Base-by-base conservation (phyloP, 92 coral and sea anemone species). In the Epizoanthus rinbou region DNA sequence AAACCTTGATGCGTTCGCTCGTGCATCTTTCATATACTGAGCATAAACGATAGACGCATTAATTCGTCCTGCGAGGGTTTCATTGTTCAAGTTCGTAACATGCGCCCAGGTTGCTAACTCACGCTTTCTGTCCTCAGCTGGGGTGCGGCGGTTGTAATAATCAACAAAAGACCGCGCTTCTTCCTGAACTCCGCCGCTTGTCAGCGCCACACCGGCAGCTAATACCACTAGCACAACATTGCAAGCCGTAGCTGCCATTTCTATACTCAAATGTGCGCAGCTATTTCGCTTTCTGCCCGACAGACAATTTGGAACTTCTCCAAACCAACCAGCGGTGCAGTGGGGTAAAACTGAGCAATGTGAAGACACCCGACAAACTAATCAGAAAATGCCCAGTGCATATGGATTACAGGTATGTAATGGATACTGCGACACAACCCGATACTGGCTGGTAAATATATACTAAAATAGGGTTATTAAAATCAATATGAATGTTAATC, bases 81-180 rank as follows among this genome's bases (percentile, higher is more conserved):
- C 52, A 4, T 89, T 64, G 3, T 94, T 95, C 37, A 95, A 59
- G 89, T 95, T 93, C 7, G 97, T 95, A 14, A 84, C 87, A 68
- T 88, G 45, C 16, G 85, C 83, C 98, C 98, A 95, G 2, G 84
- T 69, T 6, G 87, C 91, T 8, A 76, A 84, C 5, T 59, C 70
- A 0, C 31, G 25, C 10, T 91, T 80, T 82, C 65, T 79, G 14
- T 79, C 78, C 75, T 74, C 85, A 2, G 11, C 5, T 0, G 88
- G 85, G 3, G 86, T 85, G 37, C 50, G 75, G 1, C 28, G 31
- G 86, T 93, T 92, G 87, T 58, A 87, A 23, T 86, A 35, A 0
- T 85, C 75, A 18, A 95, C 88, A 71, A 92, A 92, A 3, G 73
- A 86, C 10, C 69, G 25, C 18, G 98, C 89, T 33, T 79, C 57